Percentiles rank a stretch among this genome's conserved stretches.
Evolutionary conservation across 2,797 vertebrate species (phyloP).

Genomic region (Poeciliopsis gracilis): DNA sequence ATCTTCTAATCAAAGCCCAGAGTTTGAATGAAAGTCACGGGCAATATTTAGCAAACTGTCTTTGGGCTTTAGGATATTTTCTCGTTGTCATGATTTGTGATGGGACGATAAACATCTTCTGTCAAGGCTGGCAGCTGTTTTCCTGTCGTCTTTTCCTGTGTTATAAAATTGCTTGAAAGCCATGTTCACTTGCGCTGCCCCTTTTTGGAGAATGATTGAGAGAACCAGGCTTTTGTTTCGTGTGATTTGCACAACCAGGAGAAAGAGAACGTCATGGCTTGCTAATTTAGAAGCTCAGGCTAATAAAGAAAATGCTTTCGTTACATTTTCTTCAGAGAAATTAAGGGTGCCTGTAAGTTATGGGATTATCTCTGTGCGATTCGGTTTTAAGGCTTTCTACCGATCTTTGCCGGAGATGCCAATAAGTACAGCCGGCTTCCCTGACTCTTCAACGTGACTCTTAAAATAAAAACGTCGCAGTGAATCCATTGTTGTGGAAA

Average conservation of each 20-base stretch:
- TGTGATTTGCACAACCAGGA: not conserved
- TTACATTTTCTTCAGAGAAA: not conserved
- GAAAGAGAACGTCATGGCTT: not conserved
- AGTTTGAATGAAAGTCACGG: not conserved
- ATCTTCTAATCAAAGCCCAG: not conserved
- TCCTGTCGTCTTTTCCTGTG: not conserved
- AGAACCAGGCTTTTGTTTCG: not conserved
- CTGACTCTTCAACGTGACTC: constrained; percentile 6
- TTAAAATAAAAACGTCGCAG: constrained; percentile 32
- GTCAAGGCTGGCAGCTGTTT: not conserved
- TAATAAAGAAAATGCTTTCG: not conserved
- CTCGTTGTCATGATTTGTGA: not conserved
- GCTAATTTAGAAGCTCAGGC: not conserved
- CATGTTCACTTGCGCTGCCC: not conserved
- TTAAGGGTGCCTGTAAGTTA: not conserved
- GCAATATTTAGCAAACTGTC: not conserved
- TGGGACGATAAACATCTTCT: not conserved
- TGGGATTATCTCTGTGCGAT: not conserved
- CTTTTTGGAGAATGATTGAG: not conserved
- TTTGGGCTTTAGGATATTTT: not conserved
- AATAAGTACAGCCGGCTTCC: not conserved
- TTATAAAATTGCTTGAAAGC: not conserved
- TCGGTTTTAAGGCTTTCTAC: not conserved
- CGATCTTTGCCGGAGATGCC: not conserved
- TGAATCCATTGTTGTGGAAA: constrained; percentile 51